Conservation (phyloP, 2,888 invertebrate species). For the Prosapia bicincta region DNA sequence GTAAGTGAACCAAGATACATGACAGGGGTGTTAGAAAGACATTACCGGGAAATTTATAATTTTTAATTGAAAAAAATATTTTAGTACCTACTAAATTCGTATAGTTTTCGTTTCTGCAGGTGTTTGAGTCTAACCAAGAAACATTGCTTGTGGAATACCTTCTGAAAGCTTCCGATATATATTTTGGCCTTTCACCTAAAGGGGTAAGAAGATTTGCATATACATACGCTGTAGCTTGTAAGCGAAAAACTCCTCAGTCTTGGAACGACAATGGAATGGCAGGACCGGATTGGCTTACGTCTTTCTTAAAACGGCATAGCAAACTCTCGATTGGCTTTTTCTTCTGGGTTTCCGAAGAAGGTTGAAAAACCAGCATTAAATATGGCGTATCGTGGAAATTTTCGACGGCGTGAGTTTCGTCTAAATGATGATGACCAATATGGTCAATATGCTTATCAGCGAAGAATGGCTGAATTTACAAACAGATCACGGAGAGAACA, state of each 20-base stretch:
- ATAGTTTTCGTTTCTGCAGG: constrained; percentile 22
- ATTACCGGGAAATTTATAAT: neutral
- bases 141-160: constrained; percentile 29
- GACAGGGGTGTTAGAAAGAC: neutral
- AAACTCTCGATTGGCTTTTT: too few species aligned
- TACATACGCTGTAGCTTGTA: constrained; percentile 29
- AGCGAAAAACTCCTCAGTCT: constrained; percentile 23
- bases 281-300: constrained; percentile 14
- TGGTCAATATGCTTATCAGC: too few species aligned
- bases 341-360: too few species aligned
- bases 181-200: constrained; percentile 32
- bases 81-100: neutral
- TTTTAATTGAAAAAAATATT: neutral
- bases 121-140: constrained; percentile 34
- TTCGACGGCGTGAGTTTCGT: too few species aligned
- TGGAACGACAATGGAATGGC: constrained; percentile 30
- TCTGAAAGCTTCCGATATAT: constrained; percentile 29
- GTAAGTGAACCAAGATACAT: too few species aligned
- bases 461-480: too few species aligned
- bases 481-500: too few species aligned
- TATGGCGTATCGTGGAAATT: too few species aligned
- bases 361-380: too few species aligned
- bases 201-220: constrained; percentile 33
- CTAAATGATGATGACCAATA: too few species aligned
- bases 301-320: neutral